Evolutionary conservation across 2,888 invertebrate species (phyloP).

Genomic region (Ryuthela nishihirai): DNA sequence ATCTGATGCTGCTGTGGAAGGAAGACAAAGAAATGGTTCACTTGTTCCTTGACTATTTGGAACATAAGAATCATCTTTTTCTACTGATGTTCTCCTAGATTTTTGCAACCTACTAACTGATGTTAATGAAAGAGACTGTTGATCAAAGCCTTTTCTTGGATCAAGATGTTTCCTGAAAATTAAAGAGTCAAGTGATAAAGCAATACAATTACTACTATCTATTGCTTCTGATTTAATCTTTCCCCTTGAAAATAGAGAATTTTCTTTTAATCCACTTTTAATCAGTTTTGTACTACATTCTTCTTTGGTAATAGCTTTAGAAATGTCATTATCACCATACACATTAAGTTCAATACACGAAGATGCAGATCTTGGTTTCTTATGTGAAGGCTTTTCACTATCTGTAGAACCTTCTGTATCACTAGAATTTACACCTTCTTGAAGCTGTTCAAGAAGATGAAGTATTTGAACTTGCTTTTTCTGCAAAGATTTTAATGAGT

Average conservation of each 20-base stretch:
- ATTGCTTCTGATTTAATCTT: constrained; percentile 14
- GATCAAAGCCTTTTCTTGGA: constrained; percentile 29
- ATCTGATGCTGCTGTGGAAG: constrained; percentile 14
- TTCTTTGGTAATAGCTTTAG: constrained; percentile 26
- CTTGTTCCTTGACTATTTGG: constrained; percentile 19
- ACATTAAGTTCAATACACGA: constrained; percentile 12
- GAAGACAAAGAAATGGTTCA: constrained; percentile 28
- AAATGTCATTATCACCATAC: constrained; percentile 7
- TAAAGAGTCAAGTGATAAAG: constrained; percentile 28
- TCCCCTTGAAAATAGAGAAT: constrained; percentile 12
- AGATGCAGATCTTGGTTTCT: constrained; percentile 21
- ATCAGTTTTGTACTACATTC: constrained; percentile 12
- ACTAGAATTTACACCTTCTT: constrained; percentile 46
- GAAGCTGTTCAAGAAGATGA: constrained; percentile 48
- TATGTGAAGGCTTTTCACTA: constrained; percentile 17
- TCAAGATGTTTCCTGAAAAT: constrained; percentile 32
- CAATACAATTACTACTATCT: constrained; percentile 21
- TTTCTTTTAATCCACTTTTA: constrained; percentile 20
- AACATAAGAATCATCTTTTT: constrained; percentile 27
- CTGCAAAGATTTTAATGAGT: constrained; percentile 44
- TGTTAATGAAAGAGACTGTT: constrained; percentile 12
- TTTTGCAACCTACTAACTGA: constrained; percentile 13
- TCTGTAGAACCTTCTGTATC: constrained; percentile 33
- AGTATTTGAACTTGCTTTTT: constrained; percentile 49
- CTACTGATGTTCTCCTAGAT: constrained; percentile 29